Base-by-base conservation (phyloP, 2,113 vertebrate genomes). In the Cavia aperea region DNA sequence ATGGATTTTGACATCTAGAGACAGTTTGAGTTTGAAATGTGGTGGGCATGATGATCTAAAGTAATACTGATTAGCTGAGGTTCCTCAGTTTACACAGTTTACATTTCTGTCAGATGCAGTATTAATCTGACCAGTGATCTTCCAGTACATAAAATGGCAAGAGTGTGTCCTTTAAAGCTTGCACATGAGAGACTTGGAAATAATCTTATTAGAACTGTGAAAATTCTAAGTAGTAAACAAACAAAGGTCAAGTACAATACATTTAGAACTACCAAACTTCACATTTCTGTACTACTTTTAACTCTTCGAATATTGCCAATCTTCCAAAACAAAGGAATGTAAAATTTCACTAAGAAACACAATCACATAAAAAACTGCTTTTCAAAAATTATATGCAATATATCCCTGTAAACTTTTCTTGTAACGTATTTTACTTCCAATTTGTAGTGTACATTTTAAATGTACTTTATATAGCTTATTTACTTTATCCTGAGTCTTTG, bases 51-150 rank as follows among this genome's bases (percentile, higher is more conserved):
- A 97, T 96, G 97, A 97, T 98, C 97, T 97, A 96, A 97, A 97
- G 98, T 98, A 98, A 99, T 98, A 99, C 98, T 99, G 98, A 98
- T 98, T 97, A 98, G 98, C 98, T 97, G 97, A 98, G 98, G 98
- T 98, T 98, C 97, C 98, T 98, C 98, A 98, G 97, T 98, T 98
- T 97, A 97, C 97, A 98, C 97, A 98, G 97, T 97, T 98, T 98
- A 98, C 96, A 95, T 97, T 97, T 94, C 86, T 97, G 97, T 97
- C 97, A 98, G 97, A 98, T 96, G 97, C 79, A 94, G 95, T 87
- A 95, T 95, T 96, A 77, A 97, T 97, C 97, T 97, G 97, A 97
- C 97, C 96, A 97, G 84, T 94, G 95, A 97, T 97, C 96, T 98
- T 98, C 98, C 98, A 98, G 98, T 98, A 98, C 96, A 97, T 96